phyloP scores from a whole-genome alignment of 2,113 vertebrate genomes.

The Amblyopsis rosae region DNA sequence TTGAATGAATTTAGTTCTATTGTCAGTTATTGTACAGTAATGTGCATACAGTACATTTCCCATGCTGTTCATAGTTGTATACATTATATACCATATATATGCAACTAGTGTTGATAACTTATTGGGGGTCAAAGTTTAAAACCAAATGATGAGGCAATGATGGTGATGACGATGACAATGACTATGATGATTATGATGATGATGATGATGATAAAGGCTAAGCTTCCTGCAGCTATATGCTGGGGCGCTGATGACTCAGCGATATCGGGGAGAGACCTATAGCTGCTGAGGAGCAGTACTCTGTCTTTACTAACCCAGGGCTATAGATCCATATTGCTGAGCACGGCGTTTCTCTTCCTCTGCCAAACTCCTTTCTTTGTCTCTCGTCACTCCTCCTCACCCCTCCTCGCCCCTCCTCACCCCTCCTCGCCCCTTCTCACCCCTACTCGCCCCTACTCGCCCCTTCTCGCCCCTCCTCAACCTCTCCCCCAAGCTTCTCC shows the following conservation, averaged over 20 bases:
- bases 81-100: not conserved
- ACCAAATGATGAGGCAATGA: not conserved
- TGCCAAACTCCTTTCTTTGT: slow-evolving; percentile 60
- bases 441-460: not conserved
- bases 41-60: not conserved
- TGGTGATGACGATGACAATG: slow-evolving; percentile 27
- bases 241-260: slow-evolving; percentile 65
- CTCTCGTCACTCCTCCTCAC: slow-evolving; percentile 21
- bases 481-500: slow-evolving; percentile 41
- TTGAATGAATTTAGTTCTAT: not conserved
- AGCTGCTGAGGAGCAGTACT: slow-evolving; percentile 73
- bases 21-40: not conserved
- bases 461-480: slow-evolving; percentile 20
- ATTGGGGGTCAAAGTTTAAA: not conserved
- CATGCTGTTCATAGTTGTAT: not conserved
- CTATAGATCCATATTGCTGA: slow-evolving; percentile 76
- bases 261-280: slow-evolving; percentile 53
- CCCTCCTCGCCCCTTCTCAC: not conserved
- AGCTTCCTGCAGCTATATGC: slow-evolving; percentile 44
- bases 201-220: slow-evolving; percentile 8
- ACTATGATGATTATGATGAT: not conserved
- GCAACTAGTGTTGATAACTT: not conserved
- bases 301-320: slow-evolving; percentile 65
- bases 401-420: not conserved
- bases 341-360: slow-evolving; percentile 49